A percentile compares a stretch with the other conserved stretches of the same genome.
Conservation (phyloP, 2,888 invertebrate genomes). For the Eulithis testata region DNA sequence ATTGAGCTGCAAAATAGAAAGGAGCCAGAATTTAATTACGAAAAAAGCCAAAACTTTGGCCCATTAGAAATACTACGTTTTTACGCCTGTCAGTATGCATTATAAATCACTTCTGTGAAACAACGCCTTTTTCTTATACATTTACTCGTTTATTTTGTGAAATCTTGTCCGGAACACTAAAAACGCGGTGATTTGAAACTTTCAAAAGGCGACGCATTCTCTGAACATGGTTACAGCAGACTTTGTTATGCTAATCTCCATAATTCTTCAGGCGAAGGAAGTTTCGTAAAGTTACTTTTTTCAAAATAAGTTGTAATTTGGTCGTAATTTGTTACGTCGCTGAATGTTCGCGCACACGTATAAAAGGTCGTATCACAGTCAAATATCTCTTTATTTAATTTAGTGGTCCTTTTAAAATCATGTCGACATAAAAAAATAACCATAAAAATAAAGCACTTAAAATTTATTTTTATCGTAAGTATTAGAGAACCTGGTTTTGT, state of each 20-base stretch:
- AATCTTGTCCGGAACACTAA: constrained; percentile 17
- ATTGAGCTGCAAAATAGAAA: too few relatives aligned
- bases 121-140: too few relatives aligned
- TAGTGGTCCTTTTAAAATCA: not conserved
- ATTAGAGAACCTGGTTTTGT: too few relatives aligned
- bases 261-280: constrained; percentile 80
- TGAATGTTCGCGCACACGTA: constrained; percentile 60
- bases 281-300: constrained; percentile 76
- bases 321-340: constrained; percentile 75
- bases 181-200: constrained; percentile 62
- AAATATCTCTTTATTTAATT: constrained; percentile 5
- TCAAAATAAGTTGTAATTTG: constrained; percentile 80
- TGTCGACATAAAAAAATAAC: too few relatives aligned
- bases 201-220: constrained; percentile 71
- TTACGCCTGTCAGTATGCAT: too few relatives aligned
- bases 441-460: too few relatives aligned
- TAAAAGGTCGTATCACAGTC: constrained; percentile 35
- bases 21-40: too few relatives aligned
- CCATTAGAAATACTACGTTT: too few relatives aligned
- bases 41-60: too few relatives aligned
- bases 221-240: constrained; percentile 76
- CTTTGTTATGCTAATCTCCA: constrained; percentile 84
- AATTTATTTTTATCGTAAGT: too few relatives aligned
- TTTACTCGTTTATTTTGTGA: too few relatives aligned
- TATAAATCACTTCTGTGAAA: too few relatives aligned